Evolutionary conservation across 2,113 vertebrate species (phyloP).

Genomic region (Pterocles gutturalis): DNA sequence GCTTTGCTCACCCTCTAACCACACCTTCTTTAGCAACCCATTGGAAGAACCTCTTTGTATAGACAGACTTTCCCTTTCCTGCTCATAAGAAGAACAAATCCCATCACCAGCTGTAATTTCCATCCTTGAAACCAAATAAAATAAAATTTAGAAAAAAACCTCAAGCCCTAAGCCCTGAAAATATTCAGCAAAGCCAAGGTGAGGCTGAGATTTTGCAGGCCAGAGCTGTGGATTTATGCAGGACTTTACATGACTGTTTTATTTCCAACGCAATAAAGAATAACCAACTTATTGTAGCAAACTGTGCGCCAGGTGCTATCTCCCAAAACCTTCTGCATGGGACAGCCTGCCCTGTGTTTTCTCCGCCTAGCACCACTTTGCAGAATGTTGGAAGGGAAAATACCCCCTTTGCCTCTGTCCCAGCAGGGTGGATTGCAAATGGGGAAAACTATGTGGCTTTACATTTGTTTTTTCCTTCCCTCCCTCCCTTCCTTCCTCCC

Average conservation of each 20-base stretch:
- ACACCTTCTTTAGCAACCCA: neutral
- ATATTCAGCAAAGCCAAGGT: constrained; percentile 40
- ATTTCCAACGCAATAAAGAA: constrained; percentile 72
- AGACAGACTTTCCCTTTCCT: neutral
- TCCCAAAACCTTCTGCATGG: constrained; percentile 55
- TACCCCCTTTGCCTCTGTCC: neutral
- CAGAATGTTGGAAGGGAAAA: constrained; percentile 48
- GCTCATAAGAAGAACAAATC: neutral
- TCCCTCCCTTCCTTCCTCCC: too few relatives aligned
- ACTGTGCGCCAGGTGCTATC: constrained; percentile 53
- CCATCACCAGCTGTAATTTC: neutral
- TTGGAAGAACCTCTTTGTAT: neutral
- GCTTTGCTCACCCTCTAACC: neutral
- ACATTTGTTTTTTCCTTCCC: neutral
- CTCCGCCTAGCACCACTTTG: constrained; percentile 41
- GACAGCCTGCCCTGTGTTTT: constrained; percentile 50
- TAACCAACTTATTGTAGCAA: constrained; percentile 62
- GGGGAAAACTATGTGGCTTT: neutral
- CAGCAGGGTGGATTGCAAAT: neutral
- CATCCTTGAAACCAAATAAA: neutral
- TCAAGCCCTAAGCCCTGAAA: neutral
- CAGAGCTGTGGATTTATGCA: constrained; percentile 61
- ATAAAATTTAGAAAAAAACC: neutral
- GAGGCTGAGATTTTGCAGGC: constrained; percentile 29
- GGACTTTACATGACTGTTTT: constrained; percentile 65